Percentiles rank a stretch among this genome's conserved stretches.
These are phyloP conservation scores for Centropus unirufus DNA, from an alignment of 2,113 vertebrate genomes.

Conservation along the genomic window DNA sequence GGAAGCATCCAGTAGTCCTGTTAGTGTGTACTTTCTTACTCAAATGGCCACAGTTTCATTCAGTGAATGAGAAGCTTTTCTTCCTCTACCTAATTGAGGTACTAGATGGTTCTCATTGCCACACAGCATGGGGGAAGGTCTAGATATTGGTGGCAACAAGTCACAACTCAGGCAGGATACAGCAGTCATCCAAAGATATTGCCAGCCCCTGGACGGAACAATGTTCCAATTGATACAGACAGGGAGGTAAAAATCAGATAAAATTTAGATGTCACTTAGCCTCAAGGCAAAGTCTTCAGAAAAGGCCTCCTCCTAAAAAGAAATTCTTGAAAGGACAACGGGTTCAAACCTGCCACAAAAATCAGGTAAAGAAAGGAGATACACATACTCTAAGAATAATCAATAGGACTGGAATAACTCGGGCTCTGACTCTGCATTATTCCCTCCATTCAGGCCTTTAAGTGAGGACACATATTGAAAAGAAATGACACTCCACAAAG, in stretches of 20 bases:
- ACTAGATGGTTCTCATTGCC: background rate
- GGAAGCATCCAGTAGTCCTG: accelerated
- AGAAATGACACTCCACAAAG: background rate
- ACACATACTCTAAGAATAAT: background rate
- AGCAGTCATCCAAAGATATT: background rate
- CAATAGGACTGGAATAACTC: background rate
- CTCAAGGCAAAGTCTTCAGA: background rate
- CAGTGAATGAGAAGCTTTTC: background rate
- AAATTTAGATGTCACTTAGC: background rate
- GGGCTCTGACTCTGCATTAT: background rate
- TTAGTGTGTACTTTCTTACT: background rate
- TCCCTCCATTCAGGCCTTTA: background rate
- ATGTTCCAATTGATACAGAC: background rate
- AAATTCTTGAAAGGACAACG: background rate
- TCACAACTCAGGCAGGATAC: background rate
- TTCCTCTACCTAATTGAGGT: background rate
- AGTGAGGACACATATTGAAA: background rate
- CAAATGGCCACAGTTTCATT: background rate
- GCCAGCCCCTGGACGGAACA: background rate
- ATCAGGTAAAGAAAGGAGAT: background rate
- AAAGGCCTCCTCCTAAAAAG: background rate
- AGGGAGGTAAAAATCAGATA: background rate
- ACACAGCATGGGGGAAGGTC: background rate
- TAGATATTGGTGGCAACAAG: background rate
- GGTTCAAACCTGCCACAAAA: background rate